phyloP scores from a whole-genome alignment of 1,140 invertebrate genomes.

The Zelostemma sp. region DNA sequence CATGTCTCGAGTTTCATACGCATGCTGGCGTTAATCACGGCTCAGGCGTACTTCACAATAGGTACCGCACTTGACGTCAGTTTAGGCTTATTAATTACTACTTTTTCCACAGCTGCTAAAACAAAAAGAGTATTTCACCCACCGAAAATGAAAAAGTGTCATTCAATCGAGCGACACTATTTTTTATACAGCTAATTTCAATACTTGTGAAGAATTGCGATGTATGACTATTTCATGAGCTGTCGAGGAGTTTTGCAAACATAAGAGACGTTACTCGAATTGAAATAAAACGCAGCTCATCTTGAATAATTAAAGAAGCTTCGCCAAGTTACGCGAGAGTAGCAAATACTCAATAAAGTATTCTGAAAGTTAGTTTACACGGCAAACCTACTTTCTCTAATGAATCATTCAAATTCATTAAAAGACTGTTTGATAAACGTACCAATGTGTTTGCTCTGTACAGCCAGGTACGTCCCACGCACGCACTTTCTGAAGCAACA shows the following conservation, averaged over 20 bases:
- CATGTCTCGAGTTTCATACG: constrained; percentile 50
- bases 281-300: background rate
- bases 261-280: background rate
- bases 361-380: background rate
- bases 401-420: constrained; percentile 37
- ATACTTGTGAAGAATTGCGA: too few relatives aligned
- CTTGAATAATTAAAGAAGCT: constrained; percentile 3
- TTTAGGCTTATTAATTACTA: constrained; percentile 46
- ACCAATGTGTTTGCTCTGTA: background rate
- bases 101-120: constrained; percentile 38
- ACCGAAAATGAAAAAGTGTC: constrained; percentile 3
- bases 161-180: background rate
- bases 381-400: constrained; percentile 11
- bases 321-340: background rate
- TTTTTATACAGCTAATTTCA: background rate
- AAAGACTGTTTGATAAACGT: background rate
- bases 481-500: too few relatives aligned
- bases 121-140: constrained; percentile 19
- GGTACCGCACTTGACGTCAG: constrained; percentile 48
- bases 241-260: background rate
- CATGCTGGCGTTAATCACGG: constrained; percentile 48
- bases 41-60: constrained; percentile 42
- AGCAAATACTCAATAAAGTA: constrained; percentile 8
- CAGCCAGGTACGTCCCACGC: too few relatives aligned
- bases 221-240: background rate